Conservation (phyloP, 2,113 vertebrate genomes). For the Odocoileus hemionus region DNA sequence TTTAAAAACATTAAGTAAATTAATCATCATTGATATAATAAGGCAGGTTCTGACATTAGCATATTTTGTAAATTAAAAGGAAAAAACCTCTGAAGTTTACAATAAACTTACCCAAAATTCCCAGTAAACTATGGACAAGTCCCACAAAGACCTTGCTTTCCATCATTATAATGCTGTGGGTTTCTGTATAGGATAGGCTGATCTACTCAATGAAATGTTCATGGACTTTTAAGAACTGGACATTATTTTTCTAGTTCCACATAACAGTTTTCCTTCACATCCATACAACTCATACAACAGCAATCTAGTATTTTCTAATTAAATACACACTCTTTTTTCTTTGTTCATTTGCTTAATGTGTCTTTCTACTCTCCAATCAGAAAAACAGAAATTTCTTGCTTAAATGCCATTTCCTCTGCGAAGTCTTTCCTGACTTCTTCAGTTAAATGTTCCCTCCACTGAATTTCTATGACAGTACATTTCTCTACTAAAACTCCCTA, state of each 20-base stretch:
- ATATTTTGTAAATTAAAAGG: background rate
- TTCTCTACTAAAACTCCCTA: background rate
- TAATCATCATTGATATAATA: background rate
- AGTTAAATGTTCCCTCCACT: background rate
- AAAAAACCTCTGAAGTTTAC: background rate
- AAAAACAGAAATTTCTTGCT: background rate
- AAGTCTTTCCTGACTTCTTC: background rate
- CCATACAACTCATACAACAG: background rate
- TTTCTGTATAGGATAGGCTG: background rate
- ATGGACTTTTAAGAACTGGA: background rate
- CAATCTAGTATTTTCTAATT: background rate
- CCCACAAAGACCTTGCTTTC: background rate
- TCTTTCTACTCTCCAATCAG: background rate
- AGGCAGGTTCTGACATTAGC: background rate
- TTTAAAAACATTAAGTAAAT: background rate
- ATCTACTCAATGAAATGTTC: background rate
- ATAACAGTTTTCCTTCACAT: background rate
- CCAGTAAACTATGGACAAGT: background rate
- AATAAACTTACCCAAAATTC: background rate
- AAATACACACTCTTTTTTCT: background rate
- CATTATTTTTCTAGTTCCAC: background rate
- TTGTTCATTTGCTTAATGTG: background rate
- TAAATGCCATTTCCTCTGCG: background rate
- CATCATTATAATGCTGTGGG: background rate
- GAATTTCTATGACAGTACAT: background rate